Conservation (phyloP, 1,140 invertebrate species). For the Orchestia grillus region DNA sequence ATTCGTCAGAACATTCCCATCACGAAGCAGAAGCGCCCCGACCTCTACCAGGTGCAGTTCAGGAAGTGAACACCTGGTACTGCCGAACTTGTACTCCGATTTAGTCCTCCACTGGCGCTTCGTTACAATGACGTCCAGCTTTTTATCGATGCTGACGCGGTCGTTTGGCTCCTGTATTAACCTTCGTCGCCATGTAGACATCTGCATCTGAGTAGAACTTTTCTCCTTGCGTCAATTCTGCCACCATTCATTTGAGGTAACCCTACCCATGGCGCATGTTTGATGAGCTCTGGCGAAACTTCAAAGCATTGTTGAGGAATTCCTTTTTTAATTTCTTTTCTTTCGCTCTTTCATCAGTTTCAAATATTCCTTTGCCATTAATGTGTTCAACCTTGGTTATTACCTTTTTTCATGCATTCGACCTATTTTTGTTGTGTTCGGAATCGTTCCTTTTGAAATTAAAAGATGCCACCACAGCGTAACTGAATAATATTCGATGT, state of each 20-base stretch:
- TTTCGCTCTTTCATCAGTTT: background rate
- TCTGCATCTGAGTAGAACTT: too few species aligned
- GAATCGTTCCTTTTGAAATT: background rate
- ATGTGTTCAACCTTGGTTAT: background rate
- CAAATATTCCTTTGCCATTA: background rate
- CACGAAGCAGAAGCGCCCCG: constrained; percentile 80
- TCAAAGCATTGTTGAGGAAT: background rate
- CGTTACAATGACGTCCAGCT: background rate
- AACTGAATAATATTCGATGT: background rate
- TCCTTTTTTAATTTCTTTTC: background rate
- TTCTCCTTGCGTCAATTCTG: too few species aligned
- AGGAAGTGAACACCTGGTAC: background rate
- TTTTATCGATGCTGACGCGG: background rate
- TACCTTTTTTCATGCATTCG: background rate
- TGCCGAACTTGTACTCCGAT: too few species aligned
- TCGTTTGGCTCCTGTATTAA: background rate
- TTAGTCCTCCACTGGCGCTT: background rate
- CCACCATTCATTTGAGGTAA: too few species aligned
- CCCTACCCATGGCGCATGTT: too few species aligned
- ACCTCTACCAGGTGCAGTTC: constrained; percentile 79
- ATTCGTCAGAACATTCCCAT: constrained; percentile 74
- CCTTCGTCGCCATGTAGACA: background rate
- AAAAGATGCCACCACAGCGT: background rate
- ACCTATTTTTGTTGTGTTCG: background rate
- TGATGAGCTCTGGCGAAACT: background rate